phyloP scores from a whole-genome alignment of 2,888 invertebrate species.

The Hirtodrosophila duncani region DNA sequence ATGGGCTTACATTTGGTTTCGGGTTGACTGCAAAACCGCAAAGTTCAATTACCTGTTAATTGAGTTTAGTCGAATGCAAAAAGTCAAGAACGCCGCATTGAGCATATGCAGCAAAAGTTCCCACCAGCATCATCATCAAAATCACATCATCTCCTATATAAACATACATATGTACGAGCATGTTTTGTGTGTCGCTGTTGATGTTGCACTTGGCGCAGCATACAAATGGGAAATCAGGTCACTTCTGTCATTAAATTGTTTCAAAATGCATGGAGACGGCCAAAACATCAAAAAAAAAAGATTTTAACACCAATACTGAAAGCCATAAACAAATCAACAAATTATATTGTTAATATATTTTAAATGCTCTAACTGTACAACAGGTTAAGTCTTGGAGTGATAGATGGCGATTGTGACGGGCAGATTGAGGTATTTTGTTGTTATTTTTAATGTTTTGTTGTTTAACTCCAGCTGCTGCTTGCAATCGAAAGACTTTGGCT shows the following conservation, averaged over 20 bases:
- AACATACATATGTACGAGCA: slow-evolving; percentile 4
- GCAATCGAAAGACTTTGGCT: slow-evolving; percentile 44
- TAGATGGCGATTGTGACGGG: not conserved
- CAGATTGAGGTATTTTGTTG: slow-evolving; percentile 3
- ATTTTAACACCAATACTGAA: slow-evolving; percentile 9
- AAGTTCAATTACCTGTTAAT: slow-evolving; percentile 71
- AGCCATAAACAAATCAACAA: slow-evolving; percentile 37
- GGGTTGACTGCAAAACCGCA: not conserved
- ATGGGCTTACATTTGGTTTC: too few relatives aligned
- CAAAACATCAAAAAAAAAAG: not conserved
- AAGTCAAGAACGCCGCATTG: slow-evolving; percentile 46
- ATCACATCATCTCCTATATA: slow-evolving; percentile 49
- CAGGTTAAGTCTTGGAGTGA: slow-evolving; percentile 17
- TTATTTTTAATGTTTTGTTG: slow-evolving; percentile 21
- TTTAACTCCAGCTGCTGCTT: too few relatives aligned
- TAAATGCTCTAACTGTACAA: slow-evolving; percentile 59
- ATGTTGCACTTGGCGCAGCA: slow-evolving; percentile 12
- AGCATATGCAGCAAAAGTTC: slow-evolving; percentile 23
- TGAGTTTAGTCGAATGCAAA: slow-evolving; percentile 69
- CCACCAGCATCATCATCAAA: slow-evolving; percentile 50
- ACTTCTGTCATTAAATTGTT: slow-evolving; percentile 60
- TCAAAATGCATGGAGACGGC: slow-evolving; percentile 50
- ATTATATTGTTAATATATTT: slow-evolving; percentile 45
- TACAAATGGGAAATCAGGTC: slow-evolving; percentile 47
- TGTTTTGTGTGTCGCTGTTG: slow-evolving; percentile 30